phyloP scores from a whole-genome alignment of 2,797 vertebrate species.

The Microctenopoma lineatum region DNA sequence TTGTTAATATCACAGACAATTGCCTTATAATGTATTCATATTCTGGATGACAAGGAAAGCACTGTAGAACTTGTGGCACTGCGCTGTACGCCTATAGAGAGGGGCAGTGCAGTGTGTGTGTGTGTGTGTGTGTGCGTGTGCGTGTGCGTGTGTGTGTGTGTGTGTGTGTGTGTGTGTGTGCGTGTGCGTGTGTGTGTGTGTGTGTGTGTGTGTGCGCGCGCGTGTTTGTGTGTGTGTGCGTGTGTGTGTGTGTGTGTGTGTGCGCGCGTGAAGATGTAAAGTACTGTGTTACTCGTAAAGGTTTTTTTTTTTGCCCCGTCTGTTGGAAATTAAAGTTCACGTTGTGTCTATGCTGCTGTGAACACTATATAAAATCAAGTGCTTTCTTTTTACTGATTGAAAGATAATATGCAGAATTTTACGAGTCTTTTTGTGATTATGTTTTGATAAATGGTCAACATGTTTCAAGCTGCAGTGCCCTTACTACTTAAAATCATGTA shows the following conservation, averaged over 20 bases:
- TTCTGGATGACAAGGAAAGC: slow-evolving; percentile 83
- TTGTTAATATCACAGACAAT: slow-evolving; percentile 34
- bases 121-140: slow-evolving; percentile 35
- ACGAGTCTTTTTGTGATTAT: not conserved
- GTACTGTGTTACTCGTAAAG: not conserved
- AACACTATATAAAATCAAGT: not conserved
- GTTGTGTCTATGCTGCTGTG: slow-evolving; percentile 39
- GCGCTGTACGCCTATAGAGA: slow-evolving; percentile 55
- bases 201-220: slow-evolving; percentile 36
- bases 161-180: slow-evolving; percentile 19
- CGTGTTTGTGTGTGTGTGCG: slow-evolving; percentile 19
- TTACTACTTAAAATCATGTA: not conserved
- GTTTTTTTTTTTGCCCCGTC: slow-evolving; percentile 27
- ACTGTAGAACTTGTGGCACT: slow-evolving; percentile 80
- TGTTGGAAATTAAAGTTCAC: slow-evolving; percentile 50
- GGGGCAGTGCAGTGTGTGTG: slow-evolving; percentile 51
- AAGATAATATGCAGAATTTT: slow-evolving; percentile 17
- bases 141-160: slow-evolving; percentile 28
- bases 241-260: slow-evolving; percentile 25
- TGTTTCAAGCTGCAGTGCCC: slow-evolving; percentile 2
- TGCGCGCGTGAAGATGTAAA: not conserved
- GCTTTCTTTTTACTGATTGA: not conserved
- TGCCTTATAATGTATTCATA: slow-evolving; percentile 79
- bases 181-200: slow-evolving; percentile 40
- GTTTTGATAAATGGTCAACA: not conserved